Percentiles rank a stretch among this genome's conserved stretches.
These are phyloP conservation scores for Lithophane socia DNA, from an alignment of 2,888 invertebrate species.

Conservation along the genomic window DNA sequence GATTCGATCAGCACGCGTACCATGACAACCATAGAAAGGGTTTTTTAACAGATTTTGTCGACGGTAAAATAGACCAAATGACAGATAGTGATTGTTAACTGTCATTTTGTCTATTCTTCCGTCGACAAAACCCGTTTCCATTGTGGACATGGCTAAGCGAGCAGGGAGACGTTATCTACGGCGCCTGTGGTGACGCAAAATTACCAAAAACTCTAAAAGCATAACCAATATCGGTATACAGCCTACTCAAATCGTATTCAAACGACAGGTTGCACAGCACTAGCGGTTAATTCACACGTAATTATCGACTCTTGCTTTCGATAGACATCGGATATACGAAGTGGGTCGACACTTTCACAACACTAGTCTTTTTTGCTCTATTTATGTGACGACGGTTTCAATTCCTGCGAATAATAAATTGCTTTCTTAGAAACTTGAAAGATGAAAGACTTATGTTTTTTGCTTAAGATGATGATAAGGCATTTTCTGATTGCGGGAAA, in stretches of 20 bases:
- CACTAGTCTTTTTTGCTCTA: constrained; percentile 57
- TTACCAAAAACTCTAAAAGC: neutral
- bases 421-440: constrained; percentile 19
- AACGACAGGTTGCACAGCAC: constrained; percentile 56
- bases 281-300: constrained; percentile 65
- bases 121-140: too few relatives aligned
- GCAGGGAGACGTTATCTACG: neutral
- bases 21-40: too few relatives aligned
- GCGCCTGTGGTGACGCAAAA: neutral
- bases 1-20: neutral
- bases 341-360: constrained; percentile 78
- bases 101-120: too few relatives aligned
- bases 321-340: constrained; percentile 74
- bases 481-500: neutral
- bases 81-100: too few relatives aligned
- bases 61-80: too few relatives aligned
- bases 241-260: constrained; percentile 37
- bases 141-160: too few relatives aligned
- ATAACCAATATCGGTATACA: constrained; percentile 13
- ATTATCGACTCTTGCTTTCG: constrained; percentile 79
- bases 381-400: constrained; percentile 34
- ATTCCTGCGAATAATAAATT: constrained; percentile 29
- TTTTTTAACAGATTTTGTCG: too few relatives aligned
- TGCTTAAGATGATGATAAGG: neutral
- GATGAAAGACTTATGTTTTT: constrained; percentile 18